Evolutionary conservation across 2,888 invertebrate genomes (phyloP).

Genomic region (Zygaena filipendulae): DNA sequence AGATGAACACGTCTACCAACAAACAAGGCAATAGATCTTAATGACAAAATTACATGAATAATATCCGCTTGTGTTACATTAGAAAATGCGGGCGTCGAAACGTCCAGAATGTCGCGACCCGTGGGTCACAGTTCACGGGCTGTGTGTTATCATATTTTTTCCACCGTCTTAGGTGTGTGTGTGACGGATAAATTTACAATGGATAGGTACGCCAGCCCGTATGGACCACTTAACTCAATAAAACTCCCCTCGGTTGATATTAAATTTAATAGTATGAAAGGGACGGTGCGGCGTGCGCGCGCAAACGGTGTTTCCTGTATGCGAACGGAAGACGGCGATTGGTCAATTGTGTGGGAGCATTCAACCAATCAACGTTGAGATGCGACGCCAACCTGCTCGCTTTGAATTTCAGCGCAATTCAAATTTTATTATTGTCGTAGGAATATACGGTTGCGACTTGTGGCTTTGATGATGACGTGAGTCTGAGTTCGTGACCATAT

Average conservation of each 20-base stretch:
- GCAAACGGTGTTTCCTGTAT: slow-evolving; percentile 55
- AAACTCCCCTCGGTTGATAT: slow-evolving; percentile 57
- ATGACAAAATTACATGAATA: slow-evolving; percentile 50
- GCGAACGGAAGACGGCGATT: slow-evolving; percentile 62
- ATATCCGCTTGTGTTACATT: slow-evolving; percentile 43
- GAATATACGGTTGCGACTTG: too few relatives aligned
- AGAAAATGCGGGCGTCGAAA: slow-evolving; percentile 47
- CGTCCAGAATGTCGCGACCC: slow-evolving; percentile 23
- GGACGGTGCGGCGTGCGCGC: slow-evolving; percentile 43
- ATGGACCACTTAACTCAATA: slow-evolving; percentile 62
- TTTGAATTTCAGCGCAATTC: too few relatives aligned
- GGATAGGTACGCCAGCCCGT: slow-evolving; percentile 36
- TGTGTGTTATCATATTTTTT: slow-evolving; percentile 15
- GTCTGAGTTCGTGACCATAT: too few relatives aligned
- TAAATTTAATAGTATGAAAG: slow-evolving; percentile 66
- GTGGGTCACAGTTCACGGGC: slow-evolving; percentile 15
- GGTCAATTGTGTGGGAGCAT: slow-evolving; percentile 58
- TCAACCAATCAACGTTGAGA: slow-evolving; percentile 58
- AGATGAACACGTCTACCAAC: too few relatives aligned
- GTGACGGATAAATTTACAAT: slow-evolving; percentile 28
- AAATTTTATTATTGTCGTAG: too few relatives aligned
- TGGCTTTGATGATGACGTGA: too few relatives aligned
- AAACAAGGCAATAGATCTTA: slow-evolving; percentile 42
- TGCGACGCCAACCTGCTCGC: slow-evolving; percentile 23
- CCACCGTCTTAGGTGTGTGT: too few relatives aligned